Percentiles rank a stretch among this genome's conserved stretches.
These are phyloP conservation scores for Platalea minor DNA, from an alignment of 2,797 vertebrate genomes.

Conservation along the genomic window DNA sequence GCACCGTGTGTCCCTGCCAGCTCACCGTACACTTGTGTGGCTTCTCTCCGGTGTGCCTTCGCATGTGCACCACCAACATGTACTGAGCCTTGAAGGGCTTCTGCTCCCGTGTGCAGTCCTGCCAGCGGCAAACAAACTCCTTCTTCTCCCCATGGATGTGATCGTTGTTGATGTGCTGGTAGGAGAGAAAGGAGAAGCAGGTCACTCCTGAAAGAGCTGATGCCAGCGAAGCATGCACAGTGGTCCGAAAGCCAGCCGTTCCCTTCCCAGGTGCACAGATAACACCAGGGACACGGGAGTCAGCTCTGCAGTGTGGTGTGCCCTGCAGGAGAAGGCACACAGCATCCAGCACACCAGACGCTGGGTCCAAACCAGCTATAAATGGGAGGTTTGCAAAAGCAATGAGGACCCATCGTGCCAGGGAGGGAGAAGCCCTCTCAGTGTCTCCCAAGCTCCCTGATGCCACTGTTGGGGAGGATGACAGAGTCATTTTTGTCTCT, in stretches of 20 bases:
- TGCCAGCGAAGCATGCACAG: accelerated
- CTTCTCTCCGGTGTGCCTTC: conserved; percentile 96
- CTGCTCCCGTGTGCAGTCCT: conserved; percentile 94
- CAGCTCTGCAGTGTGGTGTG: neutral
- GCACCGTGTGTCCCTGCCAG: neutral
- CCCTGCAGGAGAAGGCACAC: neutral
- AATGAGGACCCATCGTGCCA: neutral
- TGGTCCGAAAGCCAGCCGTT: neutral
- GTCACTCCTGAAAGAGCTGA: conserved; percentile 26
- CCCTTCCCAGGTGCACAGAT: neutral
- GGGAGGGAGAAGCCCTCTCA: neutral
- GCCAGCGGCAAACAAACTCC: conserved; percentile 98
- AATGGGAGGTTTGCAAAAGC: neutral
- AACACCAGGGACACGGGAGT: neutral
- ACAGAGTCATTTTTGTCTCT: neutral
- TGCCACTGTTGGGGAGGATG: neutral
- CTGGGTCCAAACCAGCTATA: neutral
- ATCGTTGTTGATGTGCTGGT: conserved; percentile 98
- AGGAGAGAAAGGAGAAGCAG: conserved; percentile 4
- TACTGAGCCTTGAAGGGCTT: conserved; percentile 99
- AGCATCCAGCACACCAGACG: neutral
- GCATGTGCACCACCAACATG: conserved; percentile 99
- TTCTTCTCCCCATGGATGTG: conserved; percentile 99
- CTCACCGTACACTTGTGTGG: conserved; percentile 97
- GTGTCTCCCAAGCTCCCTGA: neutral